Evolutionary conservation across 2,888 invertebrate species (phyloP).

Genomic region (Mesorhabditis belari): DNA sequence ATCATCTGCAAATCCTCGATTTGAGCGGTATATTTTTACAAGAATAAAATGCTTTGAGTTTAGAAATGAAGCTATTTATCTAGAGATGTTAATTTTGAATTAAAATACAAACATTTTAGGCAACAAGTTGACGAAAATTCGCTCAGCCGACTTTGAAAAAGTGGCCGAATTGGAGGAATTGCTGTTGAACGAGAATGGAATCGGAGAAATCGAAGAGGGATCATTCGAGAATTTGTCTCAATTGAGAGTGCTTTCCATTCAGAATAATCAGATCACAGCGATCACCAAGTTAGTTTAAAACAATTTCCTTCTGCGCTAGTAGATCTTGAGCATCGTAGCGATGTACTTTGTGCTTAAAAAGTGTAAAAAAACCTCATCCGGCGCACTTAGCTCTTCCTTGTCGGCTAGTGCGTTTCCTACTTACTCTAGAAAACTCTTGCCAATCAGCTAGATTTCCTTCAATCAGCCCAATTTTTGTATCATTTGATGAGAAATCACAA

Average conservation of each 20-base stretch:
- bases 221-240: conserved; percentile 28
- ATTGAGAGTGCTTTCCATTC: conserved; percentile 51
- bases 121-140: conserved; percentile 54
- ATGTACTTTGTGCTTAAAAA: too few species aligned
- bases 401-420: too few species aligned
- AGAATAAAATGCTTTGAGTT: background rate
- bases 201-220: conserved; percentile 29
- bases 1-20: conserved; percentile 33
- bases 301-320: too few species aligned
- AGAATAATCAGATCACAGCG: conserved; percentile 52
- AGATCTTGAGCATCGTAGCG: too few species aligned
- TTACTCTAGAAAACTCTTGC: too few species aligned
- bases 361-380: too few species aligned
- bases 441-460: too few species aligned
- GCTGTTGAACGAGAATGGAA: conserved; percentile 25
- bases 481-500: too few species aligned
- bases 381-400: too few species aligned
- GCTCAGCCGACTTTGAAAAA: conserved; percentile 49
- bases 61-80: background rate
- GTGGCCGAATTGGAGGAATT: conserved; percentile 49
- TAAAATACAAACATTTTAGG: conserved; percentile 54
- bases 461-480: too few species aligned
- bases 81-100: conserved; percentile 21
- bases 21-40: conserved; percentile 10
- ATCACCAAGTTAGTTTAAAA: conserved; percentile 24